Evolutionary conservation across 2,797 vertebrate species (phyloP).

Genomic region (Lindbergichthys nudifrons): DNA sequence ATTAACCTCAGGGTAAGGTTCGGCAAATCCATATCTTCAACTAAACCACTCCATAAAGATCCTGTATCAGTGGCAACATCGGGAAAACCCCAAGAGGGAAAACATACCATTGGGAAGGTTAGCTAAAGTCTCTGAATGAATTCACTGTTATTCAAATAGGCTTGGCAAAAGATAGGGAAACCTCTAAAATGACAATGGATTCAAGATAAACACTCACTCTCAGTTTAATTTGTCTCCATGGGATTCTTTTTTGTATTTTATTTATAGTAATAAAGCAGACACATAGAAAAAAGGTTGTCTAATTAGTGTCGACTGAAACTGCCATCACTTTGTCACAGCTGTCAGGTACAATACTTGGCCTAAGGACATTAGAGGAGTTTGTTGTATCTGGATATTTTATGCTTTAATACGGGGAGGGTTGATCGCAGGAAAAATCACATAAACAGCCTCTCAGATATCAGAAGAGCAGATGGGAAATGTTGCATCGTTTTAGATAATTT

Average conservation of each 20-base stretch:
- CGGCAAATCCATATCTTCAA: slow-evolving; percentile 29
- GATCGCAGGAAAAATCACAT: slow-evolving; percentile 49
- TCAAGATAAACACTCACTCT: slow-evolving; percentile 15
- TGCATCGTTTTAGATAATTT: slow-evolving; percentile 47
- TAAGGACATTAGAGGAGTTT: slow-evolving; percentile 49
- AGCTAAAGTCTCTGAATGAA: slow-evolving; percentile 13
- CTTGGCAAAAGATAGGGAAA: not conserved
- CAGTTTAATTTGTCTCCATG: not conserved
- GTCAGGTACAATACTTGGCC: slow-evolving; percentile 53
- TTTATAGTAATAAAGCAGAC: slow-evolving; percentile 33
- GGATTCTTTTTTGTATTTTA: slow-evolving; percentile 6
- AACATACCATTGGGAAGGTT: slow-evolving; percentile 9
- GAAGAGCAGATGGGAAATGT: slow-evolving; percentile 66
- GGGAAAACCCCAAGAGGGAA: slow-evolving; percentile 11
- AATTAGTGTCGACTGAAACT: slow-evolving; percentile 51
- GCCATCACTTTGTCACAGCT: slow-evolving; percentile 46
- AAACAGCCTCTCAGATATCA: slow-evolving; percentile 38
- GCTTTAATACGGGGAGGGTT: slow-evolving; percentile 53
- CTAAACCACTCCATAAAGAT: slow-evolving; percentile 33
- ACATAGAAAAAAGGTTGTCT: slow-evolving; percentile 12
- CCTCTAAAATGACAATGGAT: slow-evolving; percentile 13
- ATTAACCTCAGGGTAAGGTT: slow-evolving; percentile 29
- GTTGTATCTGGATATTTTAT: slow-evolving; percentile 50
- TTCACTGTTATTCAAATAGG: slow-evolving; percentile 18
- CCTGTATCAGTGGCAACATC: slow-evolving; percentile 24